Base-by-base conservation (phyloP, 2,888 invertebrate genomes). In the Gymnoscelis rufifasciata region DNA sequence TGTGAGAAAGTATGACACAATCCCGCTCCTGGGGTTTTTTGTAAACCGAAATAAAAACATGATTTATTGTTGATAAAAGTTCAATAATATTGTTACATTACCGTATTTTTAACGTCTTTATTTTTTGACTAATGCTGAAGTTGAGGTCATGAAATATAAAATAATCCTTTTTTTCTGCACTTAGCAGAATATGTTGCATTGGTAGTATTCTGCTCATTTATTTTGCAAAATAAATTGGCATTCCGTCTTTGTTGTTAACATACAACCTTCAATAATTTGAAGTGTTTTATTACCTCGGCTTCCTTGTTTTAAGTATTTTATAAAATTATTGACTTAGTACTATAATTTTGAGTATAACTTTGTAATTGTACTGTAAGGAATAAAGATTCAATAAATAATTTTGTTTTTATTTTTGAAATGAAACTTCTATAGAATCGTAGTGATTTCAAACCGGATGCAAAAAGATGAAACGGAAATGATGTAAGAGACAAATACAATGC, bases 261-360 rank as follows among this genome's bases (percentile, higher is more conserved):
- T n/a, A n/a, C n/a, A n/a, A n/a, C n/a, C n/a, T n/a, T n/a, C n/a
- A n/a, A n/a, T n/a, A n/a, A n/a, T n/a, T n/a, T n/a, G n/a, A n/a
- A n/a, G n/a, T n/a, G n/a, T n/a, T 87, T 82, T 56, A 79, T 80
- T 69, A 68, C 83, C 83, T 86, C 84, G 60, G 79, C 82, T 83
- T 83, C 74, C 64, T 75, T 78, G 67, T 75, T 77, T 71, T 72
- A 70, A 63, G 66, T 48, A 57, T 63, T 75, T 72, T 74, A 54
- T 66, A 47, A 23, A 38, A 66, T 52, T 58, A 54, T 46, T 56
- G 56, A 65, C 58, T 68, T 65, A 59, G 58, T 71, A 71, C 56
- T 73, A 69, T 51, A 68, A 66, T 62, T 64, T 74, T 66, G 72
- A 69, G 59, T 66, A 71, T 72, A 62, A 65, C 66, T 74, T 69